Evolutionary conservation across 1,140 invertebrate genomes (phyloP).

Genomic region (Marisa cornuarietis): DNA sequence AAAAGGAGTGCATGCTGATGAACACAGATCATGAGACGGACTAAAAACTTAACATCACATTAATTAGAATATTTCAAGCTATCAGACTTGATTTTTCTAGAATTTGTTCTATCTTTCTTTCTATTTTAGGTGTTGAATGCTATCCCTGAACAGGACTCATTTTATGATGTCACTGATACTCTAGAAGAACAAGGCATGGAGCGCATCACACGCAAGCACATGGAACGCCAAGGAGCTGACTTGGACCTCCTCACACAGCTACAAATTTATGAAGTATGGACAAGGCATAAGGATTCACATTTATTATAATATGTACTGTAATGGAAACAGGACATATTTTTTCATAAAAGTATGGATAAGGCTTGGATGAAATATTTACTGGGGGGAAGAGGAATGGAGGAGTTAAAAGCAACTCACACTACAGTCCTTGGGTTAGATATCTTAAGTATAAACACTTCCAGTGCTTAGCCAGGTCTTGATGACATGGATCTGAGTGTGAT

Average conservation of each 20-base stretch:
- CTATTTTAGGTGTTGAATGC: slow-evolving; percentile 81
- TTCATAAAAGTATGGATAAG: not conserved
- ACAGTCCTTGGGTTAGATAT: too few relatives aligned
- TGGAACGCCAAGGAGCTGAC: slow-evolving; percentile 82
- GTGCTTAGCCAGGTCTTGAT: too few relatives aligned
- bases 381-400: not conserved
- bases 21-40: too few relatives aligned
- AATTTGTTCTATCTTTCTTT: too few relatives aligned
- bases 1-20: too few relatives aligned
- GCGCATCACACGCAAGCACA: slow-evolving; percentile 87
- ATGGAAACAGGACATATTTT: not conserved
- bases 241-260: slow-evolving; percentile 92
- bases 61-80: too few relatives aligned
- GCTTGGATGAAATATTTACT: not conserved
- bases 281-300: not conserved
- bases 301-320: slow-evolving; percentile 15
- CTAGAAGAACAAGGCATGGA: slow-evolving; percentile 97
- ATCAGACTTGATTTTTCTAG: too few relatives aligned
- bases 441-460: not conserved
- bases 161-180: slow-evolving; percentile 97
- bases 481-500: too few relatives aligned
- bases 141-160: slow-evolving; percentile 95
- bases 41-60: too few relatives aligned
- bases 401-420: not conserved
- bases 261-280: slow-evolving; percentile 84